A percentile compares a stretch with the other conserved stretches of the same genome.
phyloP scores from a whole-genome alignment of 2,113 vertebrate genomes.

The Romanogobio albipinnatus region DNA sequence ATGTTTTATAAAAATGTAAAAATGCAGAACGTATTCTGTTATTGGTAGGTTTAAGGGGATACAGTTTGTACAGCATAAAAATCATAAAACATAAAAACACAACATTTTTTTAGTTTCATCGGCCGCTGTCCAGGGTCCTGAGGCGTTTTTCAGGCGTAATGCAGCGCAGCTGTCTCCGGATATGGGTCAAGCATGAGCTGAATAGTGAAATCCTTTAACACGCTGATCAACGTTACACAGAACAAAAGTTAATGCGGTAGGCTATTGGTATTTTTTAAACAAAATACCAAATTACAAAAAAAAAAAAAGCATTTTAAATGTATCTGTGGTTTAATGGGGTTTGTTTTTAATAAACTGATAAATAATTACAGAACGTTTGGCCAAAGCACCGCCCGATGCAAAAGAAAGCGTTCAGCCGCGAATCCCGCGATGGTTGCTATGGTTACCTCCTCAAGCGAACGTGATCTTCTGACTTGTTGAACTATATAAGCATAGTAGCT shows the following conservation, averaged over 20 bases:
- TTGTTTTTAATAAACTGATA: neutral
- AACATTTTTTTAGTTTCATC: neutral
- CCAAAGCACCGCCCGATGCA: neutral
- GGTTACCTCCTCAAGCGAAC: neutral
- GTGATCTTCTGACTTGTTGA: neutral
- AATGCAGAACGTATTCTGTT: too few species aligned
- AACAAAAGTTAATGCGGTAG: neutral
- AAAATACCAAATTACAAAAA: too few species aligned
- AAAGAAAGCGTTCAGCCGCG: neutral
- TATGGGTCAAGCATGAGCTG: constrained; percentile 44
- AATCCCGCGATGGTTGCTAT: neutral
- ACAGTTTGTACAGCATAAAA: too few species aligned
- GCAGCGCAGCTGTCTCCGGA: constrained; percentile 15
- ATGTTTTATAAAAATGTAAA: too few species aligned
- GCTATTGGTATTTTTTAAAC: too few species aligned
- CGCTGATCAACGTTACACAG: neutral
- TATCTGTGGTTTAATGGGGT: neutral
- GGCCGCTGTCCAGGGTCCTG: constrained; percentile 51
- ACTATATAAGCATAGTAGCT: neutral
- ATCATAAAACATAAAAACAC: too few species aligned
- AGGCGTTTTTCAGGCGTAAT: neutral
- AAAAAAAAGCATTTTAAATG: too few species aligned
- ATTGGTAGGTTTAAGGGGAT: too few species aligned
- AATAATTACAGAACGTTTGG: neutral
- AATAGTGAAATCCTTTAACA: constrained; percentile 25